Evolutionary conservation across 2,888 invertebrate genomes (phyloP), one percentile per base, ranked within the genome.

Genomic region (Stegana nigrithorax): DNA sequence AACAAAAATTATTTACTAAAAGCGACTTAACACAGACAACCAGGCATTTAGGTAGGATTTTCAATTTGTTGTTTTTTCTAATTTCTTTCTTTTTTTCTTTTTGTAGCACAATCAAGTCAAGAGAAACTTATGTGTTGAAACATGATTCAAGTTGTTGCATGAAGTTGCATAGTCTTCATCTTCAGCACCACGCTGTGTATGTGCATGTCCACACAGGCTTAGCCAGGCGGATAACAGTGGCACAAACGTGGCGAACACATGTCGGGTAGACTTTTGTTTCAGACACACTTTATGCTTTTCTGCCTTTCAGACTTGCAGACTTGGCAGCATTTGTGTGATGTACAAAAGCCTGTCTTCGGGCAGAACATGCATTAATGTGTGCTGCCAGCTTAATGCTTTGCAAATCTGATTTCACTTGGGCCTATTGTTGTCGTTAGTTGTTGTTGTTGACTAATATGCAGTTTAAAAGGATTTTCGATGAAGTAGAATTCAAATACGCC

Each of bases 321-420:
- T n/a, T n/a, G n/a, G n/a, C n/a, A 26, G 53, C 53, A 36, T 55
- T 55, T 55, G 53, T 53, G 51, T 36, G 36, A n/a, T 55, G 32
- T 36, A 36, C 32, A 12, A 19, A 55, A 55, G 21, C 36, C n/a
- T 55, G 36, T 36, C 53, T 19, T 55, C 32, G 36, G 53, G 53
- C 32, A 36, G 32, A 55, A 55, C 53, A 55, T 55, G 53, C 36
- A 55, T 55, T 55, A 55, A 55, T 55, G 26, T 50, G n/a, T 23
- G 25, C 26, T 25, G n/a, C 25, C n/a, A n/a, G n/a, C n/a, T n/a
- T n/a, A n/a, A n/a, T n/a, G n/a, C n/a, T n/a, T n/a, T n/a, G n/a
- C n/a, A n/a, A n/a, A n/a, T 29, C 39, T 39, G n/a, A 39, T 39
- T 17, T 10, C 17, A 36, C n/a, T 12, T 32, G 32, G 2, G 2